phyloP scores from a whole-genome alignment of 2,888 invertebrate species.

The Psococerastis gibbosa region DNA sequence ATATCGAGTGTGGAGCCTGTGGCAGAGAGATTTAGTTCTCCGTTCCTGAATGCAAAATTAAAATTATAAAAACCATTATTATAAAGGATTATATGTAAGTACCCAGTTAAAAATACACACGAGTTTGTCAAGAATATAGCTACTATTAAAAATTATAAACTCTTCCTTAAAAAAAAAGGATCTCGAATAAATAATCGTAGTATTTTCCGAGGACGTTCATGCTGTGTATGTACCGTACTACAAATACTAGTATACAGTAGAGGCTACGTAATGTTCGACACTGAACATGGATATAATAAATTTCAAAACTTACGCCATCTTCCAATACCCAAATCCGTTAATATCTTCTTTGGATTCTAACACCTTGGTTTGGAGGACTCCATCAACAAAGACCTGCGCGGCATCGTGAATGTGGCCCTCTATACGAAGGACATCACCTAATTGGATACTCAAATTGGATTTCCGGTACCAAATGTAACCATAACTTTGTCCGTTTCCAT shows the following conservation, averaged over 20 bases:
- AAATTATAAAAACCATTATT: too few species aligned
- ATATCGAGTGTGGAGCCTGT: conserved; percentile 22
- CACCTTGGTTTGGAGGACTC: conserved; percentile 24
- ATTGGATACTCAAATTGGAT: conserved; percentile 11
- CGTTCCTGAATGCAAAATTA: conserved; percentile 22
- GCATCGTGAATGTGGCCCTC: conserved; percentile 30
- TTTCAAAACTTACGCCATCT: conserved; percentile 21
- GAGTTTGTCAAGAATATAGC: too few species aligned
- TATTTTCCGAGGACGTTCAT: too few species aligned
- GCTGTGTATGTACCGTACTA: too few species aligned
- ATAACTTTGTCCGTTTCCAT: conserved; percentile 33
- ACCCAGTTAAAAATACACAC: too few species aligned
- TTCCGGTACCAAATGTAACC: conserved; percentile 35
- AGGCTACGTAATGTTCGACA: too few species aligned
- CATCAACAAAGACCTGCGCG: conserved; percentile 30
- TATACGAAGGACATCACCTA: conserved; percentile 21
- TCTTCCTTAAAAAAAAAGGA: too few species aligned
- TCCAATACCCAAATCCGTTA: conserved; percentile 27
- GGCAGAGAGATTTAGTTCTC: conserved; percentile 17
- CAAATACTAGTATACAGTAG: too few species aligned
- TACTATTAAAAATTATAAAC: too few species aligned
- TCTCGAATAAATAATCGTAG: too few species aligned
- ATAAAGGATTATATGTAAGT: too few species aligned
- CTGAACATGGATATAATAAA: too few species aligned
- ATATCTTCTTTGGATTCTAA: conserved; percentile 21